Base-by-base conservation (phyloP, 2,113 vertebrate species). In the Cichladusa arquata region DNA sequence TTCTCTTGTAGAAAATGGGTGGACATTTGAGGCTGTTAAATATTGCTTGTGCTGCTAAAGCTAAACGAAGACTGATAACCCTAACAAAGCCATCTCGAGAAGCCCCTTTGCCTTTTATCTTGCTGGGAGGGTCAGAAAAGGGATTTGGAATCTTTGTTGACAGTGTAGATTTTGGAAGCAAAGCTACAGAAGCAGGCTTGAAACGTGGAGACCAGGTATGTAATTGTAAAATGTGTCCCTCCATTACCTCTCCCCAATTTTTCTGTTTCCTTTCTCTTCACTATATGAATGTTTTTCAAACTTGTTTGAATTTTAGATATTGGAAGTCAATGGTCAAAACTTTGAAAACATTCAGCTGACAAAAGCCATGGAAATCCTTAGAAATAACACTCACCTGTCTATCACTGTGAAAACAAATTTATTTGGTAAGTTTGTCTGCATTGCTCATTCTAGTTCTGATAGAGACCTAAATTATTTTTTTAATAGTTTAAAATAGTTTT, bases 401-500 rank as follows among this genome's bases (percentile, higher is more conserved):
- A 99, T 99, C 98, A 99, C 99, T 99, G 99, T 99, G 98, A 99
- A 99, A 99, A 99, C 99, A 58, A 99, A 99, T 93, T 98, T 99
- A 91, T 98, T 99, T 97, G 99, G 99, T 99, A 97, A 98, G 97
- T 82, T 53, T 66, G 23, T 51, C 9, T 62, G 15, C 8, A 8
- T 29, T 87, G 28, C 54, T 90, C 14, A 0, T 51, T 64, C 19
- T 86, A 70, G 62, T 86, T 80, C 58, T 88, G 9, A 28, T 40
- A 15, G 45, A 47, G 14, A 50, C 9, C 57, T 73, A 24, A 51
- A 8, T 16, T 48, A 7, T n/a, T 10, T 58, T 86, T 86, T 54
- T 26, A 56, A 7, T 57, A 20, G 14, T 34, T 93, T 71, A 38
- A 86, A 90, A 33, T 72, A 33, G 48, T 56, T 83, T 71, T 88